A percentile compares a stretch with the other conserved stretches of the same genome.
Conservation (phyloP, 2,888 invertebrate genomes). For the Troides oblongomaculatus region DNA sequence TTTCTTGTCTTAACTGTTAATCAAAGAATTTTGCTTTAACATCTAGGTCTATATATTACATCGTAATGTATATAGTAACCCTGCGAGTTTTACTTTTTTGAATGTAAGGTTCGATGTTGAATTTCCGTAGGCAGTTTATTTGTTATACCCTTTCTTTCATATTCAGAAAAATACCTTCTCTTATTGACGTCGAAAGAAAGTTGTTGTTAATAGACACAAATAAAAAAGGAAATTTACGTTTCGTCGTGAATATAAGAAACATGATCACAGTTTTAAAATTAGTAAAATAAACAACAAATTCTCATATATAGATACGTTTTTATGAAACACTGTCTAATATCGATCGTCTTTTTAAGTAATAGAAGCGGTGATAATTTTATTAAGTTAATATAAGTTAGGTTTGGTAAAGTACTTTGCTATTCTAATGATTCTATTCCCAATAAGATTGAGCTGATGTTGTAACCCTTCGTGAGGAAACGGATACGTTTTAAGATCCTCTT, state of each 20-base stretch:
- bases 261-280: background rate
- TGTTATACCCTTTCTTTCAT: conserved; percentile 3
- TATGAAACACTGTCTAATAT: too few relatives aligned
- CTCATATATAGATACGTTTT: too few relatives aligned
- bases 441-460: too few relatives aligned
- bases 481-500: too few relatives aligned
- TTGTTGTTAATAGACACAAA: background rate
- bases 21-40: background rate
- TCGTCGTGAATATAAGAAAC: too few relatives aligned
- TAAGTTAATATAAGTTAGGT: too few relatives aligned
- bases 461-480: too few relatives aligned
- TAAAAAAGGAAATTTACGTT: background rate
- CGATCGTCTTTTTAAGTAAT: too few relatives aligned
- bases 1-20: too few relatives aligned
- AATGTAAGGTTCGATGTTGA: conserved; percentile 7
- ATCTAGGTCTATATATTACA: background rate
- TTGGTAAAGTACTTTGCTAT: too few relatives aligned
- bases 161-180: background rate
- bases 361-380: too few relatives aligned
- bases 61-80: background rate
- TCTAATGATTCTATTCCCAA: too few relatives aligned
- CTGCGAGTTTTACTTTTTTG: conserved; percentile 1
- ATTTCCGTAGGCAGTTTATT: conserved; percentile 14
- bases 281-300: background rate
- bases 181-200: background rate